These are phyloP conservation scores for Neomonachus schauinslandi DNA, from an alignment of 2,113 vertebrate genomes.

Conservation along the genomic window DNA sequence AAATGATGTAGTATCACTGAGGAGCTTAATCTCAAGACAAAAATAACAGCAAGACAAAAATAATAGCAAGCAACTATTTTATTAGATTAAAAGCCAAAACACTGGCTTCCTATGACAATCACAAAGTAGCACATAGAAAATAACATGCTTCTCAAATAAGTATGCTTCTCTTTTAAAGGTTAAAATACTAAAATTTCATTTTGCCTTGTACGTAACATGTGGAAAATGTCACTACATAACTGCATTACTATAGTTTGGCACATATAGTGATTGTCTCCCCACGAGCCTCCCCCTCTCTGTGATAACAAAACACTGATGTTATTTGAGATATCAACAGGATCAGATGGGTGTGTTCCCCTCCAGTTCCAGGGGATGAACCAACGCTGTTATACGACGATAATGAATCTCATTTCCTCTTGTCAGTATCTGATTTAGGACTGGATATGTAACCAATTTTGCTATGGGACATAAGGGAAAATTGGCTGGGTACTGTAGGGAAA, in stretches of 20 bases:
- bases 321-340: not conserved
- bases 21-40: constrained; percentile 32
- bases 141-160: not conserved
- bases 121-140: not conserved
- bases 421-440: not conserved
- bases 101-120: not conserved
- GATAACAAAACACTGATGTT: not conserved
- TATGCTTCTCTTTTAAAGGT: not conserved
- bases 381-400: not conserved
- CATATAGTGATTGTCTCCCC: not conserved
- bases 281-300: not conserved
- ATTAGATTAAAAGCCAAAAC: not conserved
- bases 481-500: not conserved
- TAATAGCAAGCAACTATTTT: not conserved
- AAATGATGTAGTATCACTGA: not conserved
- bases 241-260: not conserved
- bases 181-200: constrained; percentile 15
- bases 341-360: not conserved
- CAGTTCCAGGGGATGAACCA: not conserved
- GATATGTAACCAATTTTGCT: not conserved
- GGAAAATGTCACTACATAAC: not conserved
- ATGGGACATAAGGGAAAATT: not conserved
- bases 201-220: not conserved
- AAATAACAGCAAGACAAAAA: constrained; percentile 39
- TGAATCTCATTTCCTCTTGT: not conserved